These are phyloP conservation scores for Ptychobarbus kaznakovi DNA, from an alignment of 2,797 vertebrate genomes.

Conservation along the genomic window DNA sequence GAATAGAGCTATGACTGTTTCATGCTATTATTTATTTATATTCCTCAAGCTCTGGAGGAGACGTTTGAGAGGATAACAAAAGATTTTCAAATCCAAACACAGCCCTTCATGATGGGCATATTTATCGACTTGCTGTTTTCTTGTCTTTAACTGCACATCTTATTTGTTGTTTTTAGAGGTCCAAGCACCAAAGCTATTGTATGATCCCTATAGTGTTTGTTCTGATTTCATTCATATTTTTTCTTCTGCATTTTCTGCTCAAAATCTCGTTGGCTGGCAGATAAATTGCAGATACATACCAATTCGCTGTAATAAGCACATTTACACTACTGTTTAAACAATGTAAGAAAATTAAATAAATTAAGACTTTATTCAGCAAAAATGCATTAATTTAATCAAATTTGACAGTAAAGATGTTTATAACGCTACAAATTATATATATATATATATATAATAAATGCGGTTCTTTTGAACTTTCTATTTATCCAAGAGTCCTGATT, in stretches of 20 bases:
- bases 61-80: background rate
- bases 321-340: background rate
- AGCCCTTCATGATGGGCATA: background rate
- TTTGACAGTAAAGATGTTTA: background rate
- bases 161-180: background rate
- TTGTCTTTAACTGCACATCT: background rate
- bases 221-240: background rate
- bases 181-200: background rate
- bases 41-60: background rate
- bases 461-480: background rate
- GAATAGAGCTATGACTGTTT: constrained; percentile 32
- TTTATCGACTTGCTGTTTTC: constrained; percentile 6
- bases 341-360: no score
- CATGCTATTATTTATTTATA: constrained; percentile 10
- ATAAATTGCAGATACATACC: background rate
- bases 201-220: background rate
- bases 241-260: background rate
- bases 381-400: background rate
- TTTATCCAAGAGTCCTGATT: background rate
- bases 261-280: background rate
- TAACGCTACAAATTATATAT: background rate
- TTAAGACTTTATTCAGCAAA: background rate
- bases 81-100: constrained; percentile 14
- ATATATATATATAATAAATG: background rate
- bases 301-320: background rate